These are phyloP conservation scores for Odocoileus virginianus DNA, from an alignment of 2,113 vertebrate genomes.

Conservation along the genomic window DNA sequence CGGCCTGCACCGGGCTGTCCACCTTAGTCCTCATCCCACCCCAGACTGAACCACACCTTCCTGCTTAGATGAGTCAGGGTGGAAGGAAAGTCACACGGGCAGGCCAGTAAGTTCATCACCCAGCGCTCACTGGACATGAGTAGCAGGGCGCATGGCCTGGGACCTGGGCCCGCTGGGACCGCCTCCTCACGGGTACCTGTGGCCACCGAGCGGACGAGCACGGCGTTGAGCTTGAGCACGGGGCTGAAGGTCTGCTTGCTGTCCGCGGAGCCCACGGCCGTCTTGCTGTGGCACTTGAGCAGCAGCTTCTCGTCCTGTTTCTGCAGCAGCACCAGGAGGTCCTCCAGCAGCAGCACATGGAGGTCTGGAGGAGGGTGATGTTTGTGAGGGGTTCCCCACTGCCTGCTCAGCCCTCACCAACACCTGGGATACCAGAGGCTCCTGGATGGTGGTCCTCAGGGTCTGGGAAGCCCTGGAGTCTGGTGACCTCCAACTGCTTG, in stretches of 20 bases:
- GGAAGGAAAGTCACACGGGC: not conserved
- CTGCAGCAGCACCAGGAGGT: slow-evolving; percentile 91
- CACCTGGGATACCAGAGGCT: not conserved
- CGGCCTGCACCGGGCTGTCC: too few relatives aligned
- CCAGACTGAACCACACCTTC: not conserved
- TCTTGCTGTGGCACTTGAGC: slow-evolving; percentile 87
- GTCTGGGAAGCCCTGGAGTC: not conserved
- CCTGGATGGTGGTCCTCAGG: too few relatives aligned
- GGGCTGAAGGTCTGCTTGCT: slow-evolving; percentile 92
- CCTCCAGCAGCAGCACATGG: slow-evolving; percentile 91
- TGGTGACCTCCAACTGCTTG: not conserved
- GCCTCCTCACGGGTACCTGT: slow-evolving; percentile 79
- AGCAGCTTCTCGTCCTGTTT: slow-evolving; percentile 90
- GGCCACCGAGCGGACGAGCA: slow-evolving; percentile 91
- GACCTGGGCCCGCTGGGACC: not conserved
- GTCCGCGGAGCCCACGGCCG: slow-evolving; percentile 76
- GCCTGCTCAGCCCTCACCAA: not conserved
- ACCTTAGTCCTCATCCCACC: not conserved
- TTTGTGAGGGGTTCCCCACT: not conserved
- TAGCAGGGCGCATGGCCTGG: not conserved
- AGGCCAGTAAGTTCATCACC: not conserved
- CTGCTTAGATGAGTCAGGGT: not conserved
- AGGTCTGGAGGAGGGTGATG: slow-evolving; percentile 81
- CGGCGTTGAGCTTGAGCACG: slow-evolving; percentile 87
- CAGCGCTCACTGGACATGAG: not conserved